Evolutionary conservation across 2,888 invertebrate species (phyloP), one percentile per base, ranked within the genome.

Genomic region (Oscheius sp.): DNA sequence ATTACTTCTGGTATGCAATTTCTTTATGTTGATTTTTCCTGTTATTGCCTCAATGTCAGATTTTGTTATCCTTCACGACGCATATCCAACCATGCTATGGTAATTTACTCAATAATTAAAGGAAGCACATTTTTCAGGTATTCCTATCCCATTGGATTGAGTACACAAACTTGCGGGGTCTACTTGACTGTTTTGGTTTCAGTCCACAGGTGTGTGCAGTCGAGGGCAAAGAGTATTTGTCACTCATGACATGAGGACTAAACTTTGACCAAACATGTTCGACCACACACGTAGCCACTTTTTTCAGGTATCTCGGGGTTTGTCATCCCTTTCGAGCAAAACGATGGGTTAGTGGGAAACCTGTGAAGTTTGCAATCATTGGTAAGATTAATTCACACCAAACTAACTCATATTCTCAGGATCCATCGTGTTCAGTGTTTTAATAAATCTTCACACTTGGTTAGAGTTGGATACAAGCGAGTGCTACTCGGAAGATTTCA

Each of bases 11-110:
- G 73, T 85, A n/a, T 88, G 85, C 80, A 88, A 87, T 72, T 87
- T 87, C 76, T 88, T 84, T 78, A 87, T 87, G 77, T 82, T 88
- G 61, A 83, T 87, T 35, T 83, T 87, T 61, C 87, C 87, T 2
- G 87, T 87, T 9, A 79, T 88, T 21, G 84, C 86, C 7, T 83
- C 81, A 7, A 84, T 87, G 79, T 80, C 84, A 52, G 76, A 82
- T 27, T 78, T 75, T 41, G 77, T 79, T 59, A 68, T 77, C 9
- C 78, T 84, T 3, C 81, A 86, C 66, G 80, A 85, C 69, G 72
- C 80, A 18, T 87, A 87, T 68, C 86, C 87, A 12, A 63, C 79
- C 7, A 78, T 87, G 18, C 73, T 87, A 23, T 81, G 87, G 84
- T 85, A 52, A 64, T 43, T 68, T 25, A 66, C 18, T 18, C 18